phyloP scores from a whole-genome alignment of 2,113 vertebrate genomes.

The Pituophis catenifer region DNA sequence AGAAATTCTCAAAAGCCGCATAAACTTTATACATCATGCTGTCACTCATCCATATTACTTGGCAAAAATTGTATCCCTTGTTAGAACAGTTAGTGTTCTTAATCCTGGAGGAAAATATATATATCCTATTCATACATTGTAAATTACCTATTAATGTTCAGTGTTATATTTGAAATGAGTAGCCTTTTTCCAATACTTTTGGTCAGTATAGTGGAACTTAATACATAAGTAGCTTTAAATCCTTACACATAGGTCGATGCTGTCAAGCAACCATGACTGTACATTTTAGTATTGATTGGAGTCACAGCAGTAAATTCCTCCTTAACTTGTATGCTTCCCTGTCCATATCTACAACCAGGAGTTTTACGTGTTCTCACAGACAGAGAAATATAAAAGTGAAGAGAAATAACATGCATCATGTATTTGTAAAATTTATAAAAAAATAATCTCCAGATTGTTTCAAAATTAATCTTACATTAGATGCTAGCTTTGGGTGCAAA shows the following conservation, averaged over 20 bases:
- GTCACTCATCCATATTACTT: conserved; percentile 76
- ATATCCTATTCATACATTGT: conserved; percentile 59
- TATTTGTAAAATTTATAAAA: conserved; percentile 49
- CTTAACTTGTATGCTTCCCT: conserved; percentile 69
- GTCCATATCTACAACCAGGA: conserved; percentile 59
- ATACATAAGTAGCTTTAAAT: conserved; percentile 69
- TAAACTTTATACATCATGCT: conserved; percentile 77
- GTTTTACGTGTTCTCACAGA: conserved; percentile 53
- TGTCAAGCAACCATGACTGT: conserved; percentile 80
- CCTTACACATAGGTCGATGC: conserved; percentile 72
- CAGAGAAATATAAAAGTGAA: conserved; percentile 2
- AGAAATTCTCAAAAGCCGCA: conserved; percentile 78
- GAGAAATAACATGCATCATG: not conserved
- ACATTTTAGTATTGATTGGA: conserved; percentile 81
- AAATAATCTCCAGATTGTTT: conserved; percentile 54
- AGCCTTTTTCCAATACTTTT: conserved; percentile 48
- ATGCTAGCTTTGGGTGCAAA: not conserved
- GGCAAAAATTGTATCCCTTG: conserved; percentile 64
- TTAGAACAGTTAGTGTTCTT: conserved; percentile 56
- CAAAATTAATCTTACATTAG: conserved; percentile 3
- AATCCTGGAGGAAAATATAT: conserved; percentile 46
- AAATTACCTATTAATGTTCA: conserved; percentile 68
- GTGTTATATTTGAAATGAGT: conserved; percentile 70
- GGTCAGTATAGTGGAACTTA: conserved; percentile 74
- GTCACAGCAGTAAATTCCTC: conserved; percentile 73